phyloP scores from a whole-genome alignment of 2,113 vertebrate genomes.

The Hemibagrus wyckioides region DNA sequence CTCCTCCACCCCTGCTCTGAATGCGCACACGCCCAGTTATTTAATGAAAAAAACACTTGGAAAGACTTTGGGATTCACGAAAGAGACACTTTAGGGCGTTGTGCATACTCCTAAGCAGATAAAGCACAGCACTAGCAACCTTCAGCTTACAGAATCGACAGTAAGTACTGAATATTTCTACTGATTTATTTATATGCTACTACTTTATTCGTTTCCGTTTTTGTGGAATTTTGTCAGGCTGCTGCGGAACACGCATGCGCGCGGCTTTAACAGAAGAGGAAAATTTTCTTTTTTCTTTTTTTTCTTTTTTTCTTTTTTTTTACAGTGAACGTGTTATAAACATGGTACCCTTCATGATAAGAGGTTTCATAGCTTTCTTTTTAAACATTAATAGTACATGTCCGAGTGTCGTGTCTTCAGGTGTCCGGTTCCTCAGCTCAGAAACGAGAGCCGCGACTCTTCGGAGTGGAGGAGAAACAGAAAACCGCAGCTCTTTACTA shows the following conservation, averaged over 20 bases:
- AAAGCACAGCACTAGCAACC: not conserved
- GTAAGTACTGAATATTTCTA: not conserved
- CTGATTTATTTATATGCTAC: not conserved
- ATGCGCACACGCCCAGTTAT: slow-evolving; percentile 74
- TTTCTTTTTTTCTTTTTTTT: no score
- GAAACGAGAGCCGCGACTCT: not conserved
- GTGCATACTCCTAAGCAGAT: not conserved
- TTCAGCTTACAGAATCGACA: not conserved
- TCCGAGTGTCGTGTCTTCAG: not conserved
- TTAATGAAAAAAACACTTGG: slow-evolving; percentile 58
- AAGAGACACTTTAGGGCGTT: slow-evolving; percentile 59
- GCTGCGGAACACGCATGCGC: not conserved
- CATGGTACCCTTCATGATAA: not conserved
- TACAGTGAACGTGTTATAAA: not conserved
- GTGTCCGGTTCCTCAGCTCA: slow-evolving; percentile 7
- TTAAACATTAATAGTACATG: not conserved
- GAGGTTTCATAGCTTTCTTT: not conserved
- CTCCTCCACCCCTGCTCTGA: slow-evolving; percentile 52
- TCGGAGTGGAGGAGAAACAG: not conserved
- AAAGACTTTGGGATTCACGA: slow-evolving; percentile 69
- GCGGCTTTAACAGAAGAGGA: not conserved
- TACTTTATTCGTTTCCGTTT: not conserved
- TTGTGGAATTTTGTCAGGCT: not conserved
- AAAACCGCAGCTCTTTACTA: slow-evolving; percentile 59
- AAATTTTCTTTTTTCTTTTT: no score